Base-by-base conservation (phyloP, 2,888 invertebrate genomes). In the Caradrina clavipalpis region DNA sequence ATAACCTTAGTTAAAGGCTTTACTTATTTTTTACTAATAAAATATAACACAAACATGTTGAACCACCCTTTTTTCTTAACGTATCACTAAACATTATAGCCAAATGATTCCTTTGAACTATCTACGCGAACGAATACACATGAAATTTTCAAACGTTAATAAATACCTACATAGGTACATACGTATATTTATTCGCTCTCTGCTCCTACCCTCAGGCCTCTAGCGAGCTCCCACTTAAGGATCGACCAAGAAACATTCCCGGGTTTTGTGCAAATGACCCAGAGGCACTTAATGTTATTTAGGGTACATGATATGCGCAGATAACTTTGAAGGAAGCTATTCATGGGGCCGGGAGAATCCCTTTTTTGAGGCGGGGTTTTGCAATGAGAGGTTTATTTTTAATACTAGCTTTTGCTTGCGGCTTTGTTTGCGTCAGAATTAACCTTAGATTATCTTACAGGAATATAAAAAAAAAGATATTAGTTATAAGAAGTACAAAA, bases 191-290 rank as follows among this genome's bases (percentile, higher is more conserved):
- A 60, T 67, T 63, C 51, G 35, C 42, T 42, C 49, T 60, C 22
- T 31, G 51, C 59, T 26, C 58, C 51, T 69, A 64, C 49, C 71
- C 69, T n/a, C 61, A 17, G 58, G 69, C 73, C 73, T 55, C 42
- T 31, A 76, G 69, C 71, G 62, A 73, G 63, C 54, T 58, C 69
- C 59, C 60, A 72, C 73, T 70, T 74, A 76, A 63, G 57, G 59
- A 53, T 39, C 57, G 49, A 66, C 53, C 51, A 57, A 73, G 78
- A 67, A 67, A 76, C 64, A 75, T 83, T 73, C 47, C 62, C 55
- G 60, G 73, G 68, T 67, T 66, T 66, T 71, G 80, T 73, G 73
- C 65, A 82, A 82, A 84, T 84, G 77, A 82, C 80, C 74, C 73
- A 61, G 64, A 74, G 71, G 77, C 69, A 75, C 76, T 79, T 72